phyloP scores from a whole-genome alignment of 2,113 vertebrate species.

The Pao palembangensis region DNA sequence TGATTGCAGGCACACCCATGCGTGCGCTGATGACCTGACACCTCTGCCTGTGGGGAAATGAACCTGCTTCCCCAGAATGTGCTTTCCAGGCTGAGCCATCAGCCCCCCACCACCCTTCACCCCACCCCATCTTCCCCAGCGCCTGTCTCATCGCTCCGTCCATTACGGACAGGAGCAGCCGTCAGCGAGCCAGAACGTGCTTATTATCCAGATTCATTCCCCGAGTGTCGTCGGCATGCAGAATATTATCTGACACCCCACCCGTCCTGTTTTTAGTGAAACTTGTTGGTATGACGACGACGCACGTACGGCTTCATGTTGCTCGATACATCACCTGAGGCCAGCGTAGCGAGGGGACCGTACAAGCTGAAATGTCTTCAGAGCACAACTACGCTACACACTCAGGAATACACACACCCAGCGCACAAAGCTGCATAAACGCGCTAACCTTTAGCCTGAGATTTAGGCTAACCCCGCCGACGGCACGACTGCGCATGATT shows the following conservation, averaged over 20 bases:
- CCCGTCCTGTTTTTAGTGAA: too few relatives aligned
- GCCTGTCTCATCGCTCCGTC: constrained; percentile 5
- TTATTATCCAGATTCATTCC: background rate
- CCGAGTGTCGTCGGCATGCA: constrained; percentile 6
- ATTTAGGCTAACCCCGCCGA: background rate
- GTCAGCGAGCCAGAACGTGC: background rate
- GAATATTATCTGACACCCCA: constrained; percentile 4
- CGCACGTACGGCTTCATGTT: background rate
- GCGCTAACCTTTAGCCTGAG: background rate
- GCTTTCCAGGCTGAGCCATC: constrained; percentile 9
- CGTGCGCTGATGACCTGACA: constrained; percentile 3
- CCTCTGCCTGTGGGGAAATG: constrained; percentile 21
- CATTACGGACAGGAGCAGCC: constrained; percentile 1
- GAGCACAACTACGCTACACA: background rate
- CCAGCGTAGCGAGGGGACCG: too few relatives aligned
- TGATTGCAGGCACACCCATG: too few relatives aligned
- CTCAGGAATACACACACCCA: background rate
- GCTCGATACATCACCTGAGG: too few relatives aligned
- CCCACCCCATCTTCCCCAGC: constrained; percentile 10
- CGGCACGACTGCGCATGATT: background rate
- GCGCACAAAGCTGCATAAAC: background rate
- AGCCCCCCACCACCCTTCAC: constrained; percentile 29
- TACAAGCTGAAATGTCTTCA: background rate
- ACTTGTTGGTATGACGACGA: background rate
- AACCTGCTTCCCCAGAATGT: constrained; percentile 32